These are phyloP conservation scores for Bradysia coprophila DNA, from an alignment of 1,140 invertebrate species.

Conservation along the genomic window DNA sequence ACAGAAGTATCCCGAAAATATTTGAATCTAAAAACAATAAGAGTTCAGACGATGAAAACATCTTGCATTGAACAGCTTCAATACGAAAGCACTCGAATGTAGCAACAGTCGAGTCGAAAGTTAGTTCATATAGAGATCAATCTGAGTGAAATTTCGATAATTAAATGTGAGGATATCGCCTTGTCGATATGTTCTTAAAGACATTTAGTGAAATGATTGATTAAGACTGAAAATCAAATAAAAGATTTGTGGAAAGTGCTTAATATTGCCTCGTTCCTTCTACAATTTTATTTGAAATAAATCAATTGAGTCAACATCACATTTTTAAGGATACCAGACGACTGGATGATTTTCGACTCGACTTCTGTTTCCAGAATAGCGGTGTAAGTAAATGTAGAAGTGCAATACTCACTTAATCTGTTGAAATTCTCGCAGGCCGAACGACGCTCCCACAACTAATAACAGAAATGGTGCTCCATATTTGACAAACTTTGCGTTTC, in stretches of 20 bases:
- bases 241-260: not conserved
- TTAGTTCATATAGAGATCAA: not conserved
- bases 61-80: not conserved
- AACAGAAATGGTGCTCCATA: slow-evolving; percentile 44
- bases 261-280: not conserved
- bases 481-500: slow-evolving; percentile 15
- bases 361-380: not conserved
- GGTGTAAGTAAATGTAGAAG: not conserved
- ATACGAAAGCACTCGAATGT: not conserved
- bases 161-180: too few species aligned
- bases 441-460: slow-evolving; percentile 45
- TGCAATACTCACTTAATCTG: slow-evolving; percentile 32
- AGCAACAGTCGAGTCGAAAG: not conserved
- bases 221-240: not conserved
- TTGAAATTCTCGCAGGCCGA: slow-evolving; percentile 48
- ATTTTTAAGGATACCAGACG: not conserved
- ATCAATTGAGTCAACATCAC: not conserved
- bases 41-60: not conserved
- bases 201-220: not conserved
- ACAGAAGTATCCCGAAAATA: slow-evolving; percentile 38
- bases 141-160: not conserved
- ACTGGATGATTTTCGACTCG: not conserved
- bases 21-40: slow-evolving; percentile 34
- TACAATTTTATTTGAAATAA: not conserved
- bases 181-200: too few species aligned